Percentiles rank a stretch among this genome's conserved stretches.
Evolutionary conservation across 2,113 vertebrate genomes (phyloP).

Genomic region (Cyanoramphus novaezelandiae): DNA sequence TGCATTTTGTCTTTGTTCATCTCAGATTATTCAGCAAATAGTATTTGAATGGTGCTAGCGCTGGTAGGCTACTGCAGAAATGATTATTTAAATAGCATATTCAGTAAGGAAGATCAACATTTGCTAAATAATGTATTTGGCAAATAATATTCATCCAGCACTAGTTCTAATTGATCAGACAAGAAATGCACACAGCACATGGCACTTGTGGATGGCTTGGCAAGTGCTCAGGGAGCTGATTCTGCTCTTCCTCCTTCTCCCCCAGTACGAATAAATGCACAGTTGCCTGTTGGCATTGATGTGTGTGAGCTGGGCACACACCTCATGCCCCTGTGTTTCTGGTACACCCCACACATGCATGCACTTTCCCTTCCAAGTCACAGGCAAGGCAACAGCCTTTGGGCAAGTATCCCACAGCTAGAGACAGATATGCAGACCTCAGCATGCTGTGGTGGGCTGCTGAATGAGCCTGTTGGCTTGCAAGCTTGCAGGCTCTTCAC

Average conservation of each 20-base stretch:
- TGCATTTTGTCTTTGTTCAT: constrained; percentile 38
- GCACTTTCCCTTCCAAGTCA: not conserved
- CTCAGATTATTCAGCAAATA: constrained; percentile 43
- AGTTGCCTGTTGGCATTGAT: not conserved
- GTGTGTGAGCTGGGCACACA: not conserved
- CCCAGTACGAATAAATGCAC: accelerated
- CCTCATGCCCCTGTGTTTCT: accelerated
- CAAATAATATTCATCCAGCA: not conserved
- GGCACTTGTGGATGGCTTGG: not conserved
- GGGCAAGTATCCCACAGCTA: not conserved
- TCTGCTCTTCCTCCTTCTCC: not conserved
- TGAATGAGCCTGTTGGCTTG: accelerated
- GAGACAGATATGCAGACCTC: not conserved
- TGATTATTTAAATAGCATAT: constrained; percentile 8
- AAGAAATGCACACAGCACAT: not conserved
- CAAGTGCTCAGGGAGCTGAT: not conserved
- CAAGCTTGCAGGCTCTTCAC: not conserved
- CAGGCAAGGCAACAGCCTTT: not conserved
- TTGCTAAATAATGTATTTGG: constrained; percentile 52
- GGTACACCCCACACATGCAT: accelerated
- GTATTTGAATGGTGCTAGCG: constrained; percentile 6
- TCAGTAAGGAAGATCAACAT: constrained; percentile 13
- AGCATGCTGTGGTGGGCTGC: not conserved
- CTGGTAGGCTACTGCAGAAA: not conserved
- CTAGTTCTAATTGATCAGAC: not conserved